Evolutionary conservation across 1,140 invertebrate species (phyloP).

Genomic region (Sycophila sp.): DNA sequence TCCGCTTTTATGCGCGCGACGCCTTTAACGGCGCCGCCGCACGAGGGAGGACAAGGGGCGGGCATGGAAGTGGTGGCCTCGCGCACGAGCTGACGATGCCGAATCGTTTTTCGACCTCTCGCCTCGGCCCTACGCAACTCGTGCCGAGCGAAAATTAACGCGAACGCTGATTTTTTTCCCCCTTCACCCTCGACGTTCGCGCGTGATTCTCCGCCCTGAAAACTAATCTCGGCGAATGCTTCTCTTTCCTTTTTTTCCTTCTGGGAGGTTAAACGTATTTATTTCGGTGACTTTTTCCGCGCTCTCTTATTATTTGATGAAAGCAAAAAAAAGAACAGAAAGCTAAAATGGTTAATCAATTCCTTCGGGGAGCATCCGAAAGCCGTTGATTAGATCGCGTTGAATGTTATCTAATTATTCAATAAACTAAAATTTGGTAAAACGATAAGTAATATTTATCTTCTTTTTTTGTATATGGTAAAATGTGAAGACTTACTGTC

Average conservation of each 20-base stretch:
- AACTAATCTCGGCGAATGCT: too few species aligned
- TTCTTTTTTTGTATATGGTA: too few species aligned
- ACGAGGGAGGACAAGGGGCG: background rate
- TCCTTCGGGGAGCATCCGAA: background rate
- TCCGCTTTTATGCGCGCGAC: conserved; percentile 33
- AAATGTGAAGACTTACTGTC: too few species aligned
- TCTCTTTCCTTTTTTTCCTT: too few species aligned
- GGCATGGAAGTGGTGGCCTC: background rate
- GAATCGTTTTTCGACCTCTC: background rate
- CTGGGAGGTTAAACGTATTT: too few species aligned
- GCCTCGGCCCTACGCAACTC: background rate
- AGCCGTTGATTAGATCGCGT: too few species aligned
- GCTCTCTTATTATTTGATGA: too few species aligned
- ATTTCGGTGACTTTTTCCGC: too few species aligned
- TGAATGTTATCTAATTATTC: too few species aligned
- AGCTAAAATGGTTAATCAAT: too few species aligned
- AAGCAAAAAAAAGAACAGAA: background rate
- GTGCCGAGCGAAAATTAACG: conserved; percentile 2
- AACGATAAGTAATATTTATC: too few species aligned
- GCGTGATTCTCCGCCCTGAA: background rate
- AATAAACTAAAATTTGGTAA: too few species aligned
- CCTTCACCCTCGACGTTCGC: background rate
- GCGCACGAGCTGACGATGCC: conserved; percentile 3
- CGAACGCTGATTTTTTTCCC: background rate
- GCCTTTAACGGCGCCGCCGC: background rate